Base-by-base conservation (phyloP, 92 coral and sea anemone species). In the Muricea muricata region DNA sequence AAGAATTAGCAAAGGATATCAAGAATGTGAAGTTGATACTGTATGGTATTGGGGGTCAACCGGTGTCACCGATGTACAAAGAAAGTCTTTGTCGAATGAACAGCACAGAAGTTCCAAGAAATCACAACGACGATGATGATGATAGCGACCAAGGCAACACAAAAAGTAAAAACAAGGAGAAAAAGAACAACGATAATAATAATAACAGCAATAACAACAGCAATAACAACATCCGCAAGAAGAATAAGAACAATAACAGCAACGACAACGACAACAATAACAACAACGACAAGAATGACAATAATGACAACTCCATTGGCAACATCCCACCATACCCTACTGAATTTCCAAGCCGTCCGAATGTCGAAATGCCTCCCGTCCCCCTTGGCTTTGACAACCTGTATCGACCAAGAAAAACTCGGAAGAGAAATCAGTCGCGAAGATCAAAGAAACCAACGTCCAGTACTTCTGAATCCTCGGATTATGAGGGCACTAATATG, bases 341-440 rank as follows among this genome's bases (percentile, higher is more conserved):
- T 29, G 32, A 29, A n/a, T n/a, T n/a, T n/a, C n/a, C n/a, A n/a
- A n/a, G n/a, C n/a, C n/a, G n/a, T n/a, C n/a, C 60, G 5, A 57
- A 57, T 20, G 56, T 48, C 18, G 4, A 48, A 48, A 48, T 11
- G 6, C 45, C 45, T 11, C n/a, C n/a, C n/a, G n/a, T n/a, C n/a
- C n/a, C n/a, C n/a, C n/a, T n/a, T n/a, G n/a, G n/a, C n/a, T 5
- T 39, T 39, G 45, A 39, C 6, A 11, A 39, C 56, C 12, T 48
- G 56, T 2, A 13, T 39, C 0, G 0, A 1, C 34, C 70, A 63
- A 63, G 37, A 32, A 63, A 63, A 63, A 63, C 15, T n/a, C 28
- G 37, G 24, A 29, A 18, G 37, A 15, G 70, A 63, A 63, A 63
- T 63, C 70, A n/a, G 37, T 63, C 70, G 18, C 70, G 70, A 63